Evolutionary conservation across 1,140 invertebrate genomes (phyloP), one percentile per base, ranked within the genome.

Genomic region (Tachypleus tridentatus): DNA sequence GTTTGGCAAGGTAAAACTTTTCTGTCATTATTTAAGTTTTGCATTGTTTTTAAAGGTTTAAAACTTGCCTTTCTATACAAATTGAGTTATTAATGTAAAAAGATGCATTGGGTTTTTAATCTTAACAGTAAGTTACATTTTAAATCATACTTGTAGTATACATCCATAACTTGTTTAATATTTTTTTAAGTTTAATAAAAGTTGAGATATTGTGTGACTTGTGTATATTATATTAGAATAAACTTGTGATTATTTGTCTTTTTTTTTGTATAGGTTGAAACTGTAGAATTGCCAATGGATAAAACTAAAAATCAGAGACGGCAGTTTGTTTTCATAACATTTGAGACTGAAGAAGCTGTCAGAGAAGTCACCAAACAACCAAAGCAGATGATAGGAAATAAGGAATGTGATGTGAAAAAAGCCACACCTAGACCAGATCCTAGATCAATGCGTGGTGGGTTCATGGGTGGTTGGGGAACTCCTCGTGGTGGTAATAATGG

Each of bases 251-350:
- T 29, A 29, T 29, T 29, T n/a, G n/a, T 29, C 29, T 29, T 29
- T 29, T 56, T 60, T 66, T 54, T 50, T 61, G 70, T 65, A 6
- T 73, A 94, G 91, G 92, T 97, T 70, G 85, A 92, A 63, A 91
- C 95, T 71, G 84, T 97, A 61, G 93, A 97, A 79, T 91, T 95
- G 86, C 93, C 94, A 60, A 95, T 93, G 74, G 93, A 97, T 74
- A 96, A 96, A 77, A 86, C 86, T 76, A 96, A 97, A 81, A 95
- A 93, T 74, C 91, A 96, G 77, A 85, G 93, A 69, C 91, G 95
- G 80, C 90, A 87, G 64, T 96, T 95, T 80, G 94, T 91, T 75
- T 96, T 96, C 74, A 92, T 96, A 73, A 94, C 92, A 69, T 95
- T 94, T 76, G 91, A 94, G 75, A 91, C 89, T 58, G 91, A 93